Percentiles rank a stretch among this genome's conserved stretches.
Conservation (phyloP, 2,888 invertebrate genomes). For the Himalopsyche kuldschensis region DNA sequence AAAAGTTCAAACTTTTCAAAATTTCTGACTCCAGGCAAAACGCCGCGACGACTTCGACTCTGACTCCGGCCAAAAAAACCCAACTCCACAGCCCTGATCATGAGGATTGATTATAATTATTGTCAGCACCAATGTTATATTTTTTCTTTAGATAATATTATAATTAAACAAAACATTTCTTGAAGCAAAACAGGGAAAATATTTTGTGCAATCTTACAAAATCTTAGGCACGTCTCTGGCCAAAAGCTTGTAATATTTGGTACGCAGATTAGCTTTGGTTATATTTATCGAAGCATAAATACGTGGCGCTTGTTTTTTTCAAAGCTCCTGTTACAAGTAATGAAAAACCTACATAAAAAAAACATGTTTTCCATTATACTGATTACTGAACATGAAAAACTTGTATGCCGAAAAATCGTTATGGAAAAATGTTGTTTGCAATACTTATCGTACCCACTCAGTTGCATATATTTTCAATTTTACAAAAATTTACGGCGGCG, state of each 20-base stretch:
- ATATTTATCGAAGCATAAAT: constrained; percentile 37
- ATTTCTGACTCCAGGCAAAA: no score
- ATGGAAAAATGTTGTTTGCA: background rate
- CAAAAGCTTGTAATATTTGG: background rate
- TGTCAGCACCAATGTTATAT: no score
- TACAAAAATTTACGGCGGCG: background rate
- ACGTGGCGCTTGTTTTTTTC: constrained; percentile 31
- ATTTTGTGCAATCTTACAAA: no score
- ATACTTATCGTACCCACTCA: background rate
- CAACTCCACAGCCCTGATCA: no score
- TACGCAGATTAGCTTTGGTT: constrained; percentile 28
- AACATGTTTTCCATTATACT: constrained; percentile 37
- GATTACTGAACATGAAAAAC: constrained; percentile 23
- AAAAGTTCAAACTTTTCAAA: no score
- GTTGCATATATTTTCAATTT: background rate
- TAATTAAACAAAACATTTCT: no score
- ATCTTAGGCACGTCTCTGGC: background rate
- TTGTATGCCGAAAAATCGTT: background rate
- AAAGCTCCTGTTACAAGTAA: constrained; percentile 29
- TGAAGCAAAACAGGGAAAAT: no score
- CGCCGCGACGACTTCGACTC: no score
- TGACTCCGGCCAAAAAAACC: no score
- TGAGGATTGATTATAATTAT: no score
- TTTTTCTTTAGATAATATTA: no score
- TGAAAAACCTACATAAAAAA: constrained; percentile 36